Conservation (phyloP, 2,797 vertebrate species). For the Phoxinus dragarum region DNA sequence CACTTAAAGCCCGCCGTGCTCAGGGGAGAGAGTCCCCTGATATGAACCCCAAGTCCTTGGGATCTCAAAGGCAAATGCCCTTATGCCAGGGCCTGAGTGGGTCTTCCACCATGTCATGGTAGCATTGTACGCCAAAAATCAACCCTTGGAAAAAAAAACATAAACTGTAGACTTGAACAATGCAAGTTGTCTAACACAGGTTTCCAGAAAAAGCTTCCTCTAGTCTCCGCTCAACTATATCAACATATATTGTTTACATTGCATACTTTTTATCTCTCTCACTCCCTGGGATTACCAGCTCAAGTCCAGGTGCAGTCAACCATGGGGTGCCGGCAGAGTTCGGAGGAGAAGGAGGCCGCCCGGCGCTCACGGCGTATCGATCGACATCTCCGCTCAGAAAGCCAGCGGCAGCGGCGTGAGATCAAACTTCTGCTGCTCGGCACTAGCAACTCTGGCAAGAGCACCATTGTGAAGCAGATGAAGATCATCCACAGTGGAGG, state of each 20-base stretch:
- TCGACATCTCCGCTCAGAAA: constrained; percentile 98
- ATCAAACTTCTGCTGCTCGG: constrained; percentile 96
- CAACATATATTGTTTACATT: constrained; percentile 12
- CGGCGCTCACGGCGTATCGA: constrained; percentile 96
- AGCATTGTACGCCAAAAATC: constrained; percentile 24
- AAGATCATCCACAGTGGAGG: constrained; percentile 99
- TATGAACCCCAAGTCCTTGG: constrained; percentile 71
- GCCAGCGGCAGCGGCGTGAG: constrained; percentile 95
- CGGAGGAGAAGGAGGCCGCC: constrained; percentile 99
- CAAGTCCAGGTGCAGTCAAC: constrained; percentile 68
- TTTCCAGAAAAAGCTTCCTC: constrained; percentile 3
- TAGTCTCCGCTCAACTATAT: constrained; percentile 1
- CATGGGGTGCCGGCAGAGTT: constrained; percentile 99
- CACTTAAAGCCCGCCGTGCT: constrained; percentile 41
- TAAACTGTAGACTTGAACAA: constrained; percentile 35
- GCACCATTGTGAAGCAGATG: constrained; percentile 99
- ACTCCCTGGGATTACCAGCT: constrained; percentile 7
- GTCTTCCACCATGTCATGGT: constrained; percentile 64
- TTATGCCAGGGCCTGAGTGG: constrained; percentile 70
- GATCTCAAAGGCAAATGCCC: constrained; percentile 68
- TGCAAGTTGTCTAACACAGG: constrained; percentile 24
- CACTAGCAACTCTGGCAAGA: constrained; percentile 99
- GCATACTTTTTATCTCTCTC: constrained; percentile 15
- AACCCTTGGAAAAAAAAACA: constrained; percentile 10
- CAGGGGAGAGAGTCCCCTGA: constrained; percentile 66